Percentiles rank a stretch among this genome's conserved stretches.
phyloP scores from a whole-genome alignment of 2,888 invertebrate genomes.

The Meandrusa payeni region DNA sequence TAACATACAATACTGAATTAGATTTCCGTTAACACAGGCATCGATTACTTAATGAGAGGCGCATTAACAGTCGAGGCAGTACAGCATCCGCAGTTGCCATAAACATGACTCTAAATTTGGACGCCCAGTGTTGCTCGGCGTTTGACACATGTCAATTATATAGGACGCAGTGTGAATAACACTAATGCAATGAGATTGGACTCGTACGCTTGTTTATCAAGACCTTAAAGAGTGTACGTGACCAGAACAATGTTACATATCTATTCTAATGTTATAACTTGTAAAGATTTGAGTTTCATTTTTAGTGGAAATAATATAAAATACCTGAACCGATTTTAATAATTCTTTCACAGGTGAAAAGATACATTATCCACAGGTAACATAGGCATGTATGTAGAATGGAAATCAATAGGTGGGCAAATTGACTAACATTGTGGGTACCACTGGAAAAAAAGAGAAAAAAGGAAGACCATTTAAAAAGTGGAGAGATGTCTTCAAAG shows the following conservation, averaged over 20 bases:
- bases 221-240: slow-evolving; percentile 11
- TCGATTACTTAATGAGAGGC: slow-evolving; percentile 21
- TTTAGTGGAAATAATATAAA: no score
- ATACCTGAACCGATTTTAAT: no score
- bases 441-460: no score
- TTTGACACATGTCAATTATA: slow-evolving; percentile 69
- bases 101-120: slow-evolving; percentile 71
- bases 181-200: slow-evolving; percentile 29
- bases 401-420: no score
- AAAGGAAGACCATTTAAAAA: no score
- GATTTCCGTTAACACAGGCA: slow-evolving; percentile 23
- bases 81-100: slow-evolving; percentile 66
- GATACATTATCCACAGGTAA: no score
- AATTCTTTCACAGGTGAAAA: no score
- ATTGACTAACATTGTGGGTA: no score
- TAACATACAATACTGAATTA: slow-evolving; percentile 27
- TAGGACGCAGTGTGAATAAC: slow-evolving; percentile 32
- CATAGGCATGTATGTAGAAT: no score
- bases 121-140: slow-evolving; percentile 43
- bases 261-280: no score
- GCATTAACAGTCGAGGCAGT: slow-evolving; percentile 29
- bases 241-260: background rate
- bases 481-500: no score
- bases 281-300: no score
- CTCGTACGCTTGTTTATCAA: slow-evolving; percentile 25